Evolutionary conservation across 2,888 invertebrate genomes (phyloP), one percentile per base, ranked within the genome.

Genomic region (Monopis laevigella): DNA sequence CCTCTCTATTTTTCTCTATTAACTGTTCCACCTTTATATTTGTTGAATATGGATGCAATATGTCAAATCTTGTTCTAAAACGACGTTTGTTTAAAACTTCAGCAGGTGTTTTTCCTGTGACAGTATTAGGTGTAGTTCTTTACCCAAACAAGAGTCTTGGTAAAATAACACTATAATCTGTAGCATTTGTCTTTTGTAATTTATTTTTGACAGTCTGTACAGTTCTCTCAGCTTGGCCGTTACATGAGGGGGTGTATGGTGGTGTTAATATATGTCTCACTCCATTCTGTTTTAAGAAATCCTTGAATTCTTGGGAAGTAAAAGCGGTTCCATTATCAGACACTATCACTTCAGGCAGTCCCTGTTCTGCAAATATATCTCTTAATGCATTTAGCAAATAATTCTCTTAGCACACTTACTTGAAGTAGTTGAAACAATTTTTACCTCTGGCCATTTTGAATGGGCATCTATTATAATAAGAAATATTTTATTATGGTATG

Each of bases 161-260:
- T 35, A 35, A 35, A 8, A 8, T 35, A 4, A 18, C 12, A 35
- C 12, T 16, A 3, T 7, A 19, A n/a, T 3, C 5, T 16, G 2
- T 4, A 18, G 6, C 35, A 13, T 11, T 21, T 11, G 18, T n/a
- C n/a, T 35, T 35, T 18, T n/a, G 3, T 11, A 35, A 18, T 14
- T 35, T 35, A 14, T 5, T 18, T 16, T 35, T 35, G 19, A 35
- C 3, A 6, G 35, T 35, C 19, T 35, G 35, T 5, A 35, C 19
- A 8, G 14, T 14, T 13, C 30, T 30, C 14, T 30, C 30, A 13
- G 14, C 14, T 16, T 30, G 30, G 3, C 30, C 30, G 10, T 30
- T 30, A 4, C 4, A 12, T 8, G 30, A 3, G 7, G 30, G 30
- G 4, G 3, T 3, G 14, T 30, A 30, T 13, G 30, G 30, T 30